Percentiles rank a stretch among this genome's conserved stretches.
Evolutionary conservation across 2,888 invertebrate genomes (phyloP).

Genomic region (Escarpia spicata): DNA sequence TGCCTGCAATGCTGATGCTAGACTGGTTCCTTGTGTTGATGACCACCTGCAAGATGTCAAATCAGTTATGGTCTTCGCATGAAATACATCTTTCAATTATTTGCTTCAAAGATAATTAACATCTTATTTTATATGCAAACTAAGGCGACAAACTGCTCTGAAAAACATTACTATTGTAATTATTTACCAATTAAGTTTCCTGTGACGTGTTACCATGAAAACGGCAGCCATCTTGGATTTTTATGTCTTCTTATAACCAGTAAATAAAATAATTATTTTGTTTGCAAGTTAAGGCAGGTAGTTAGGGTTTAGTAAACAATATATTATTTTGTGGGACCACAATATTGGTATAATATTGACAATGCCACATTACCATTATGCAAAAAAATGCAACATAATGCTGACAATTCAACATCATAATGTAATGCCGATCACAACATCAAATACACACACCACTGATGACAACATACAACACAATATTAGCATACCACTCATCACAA

Average conservation of each 20-base stretch:
- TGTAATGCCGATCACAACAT: neutral
- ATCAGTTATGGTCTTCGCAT: neutral
- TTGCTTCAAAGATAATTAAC: neutral
- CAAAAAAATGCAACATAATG: neutral
- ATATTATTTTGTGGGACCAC: neutral
- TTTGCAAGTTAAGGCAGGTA: no score
- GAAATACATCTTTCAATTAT: neutral
- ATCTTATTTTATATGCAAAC: neutral
- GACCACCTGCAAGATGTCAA: neutral
- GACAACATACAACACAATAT: neutral
- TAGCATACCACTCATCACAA: neutral
- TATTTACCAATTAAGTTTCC: no score
- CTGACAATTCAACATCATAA: neutral
- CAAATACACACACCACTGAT: neutral
- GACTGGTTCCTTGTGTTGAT: conserved; percentile 12
- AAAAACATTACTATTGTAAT: no score
- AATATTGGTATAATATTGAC: neutral
- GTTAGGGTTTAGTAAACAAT: no score
- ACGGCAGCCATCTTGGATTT: no score
- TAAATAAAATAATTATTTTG: no score
- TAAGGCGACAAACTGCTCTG: no score
- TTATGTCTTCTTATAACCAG: no score
- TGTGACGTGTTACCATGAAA: no score
- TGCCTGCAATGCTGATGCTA: neutral
- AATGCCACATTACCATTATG: neutral